Evolutionary conservation across 2,797 vertebrate genomes (phyloP), one percentile per base, ranked within the genome.

Genomic region (Pteropus rufus): DNA sequence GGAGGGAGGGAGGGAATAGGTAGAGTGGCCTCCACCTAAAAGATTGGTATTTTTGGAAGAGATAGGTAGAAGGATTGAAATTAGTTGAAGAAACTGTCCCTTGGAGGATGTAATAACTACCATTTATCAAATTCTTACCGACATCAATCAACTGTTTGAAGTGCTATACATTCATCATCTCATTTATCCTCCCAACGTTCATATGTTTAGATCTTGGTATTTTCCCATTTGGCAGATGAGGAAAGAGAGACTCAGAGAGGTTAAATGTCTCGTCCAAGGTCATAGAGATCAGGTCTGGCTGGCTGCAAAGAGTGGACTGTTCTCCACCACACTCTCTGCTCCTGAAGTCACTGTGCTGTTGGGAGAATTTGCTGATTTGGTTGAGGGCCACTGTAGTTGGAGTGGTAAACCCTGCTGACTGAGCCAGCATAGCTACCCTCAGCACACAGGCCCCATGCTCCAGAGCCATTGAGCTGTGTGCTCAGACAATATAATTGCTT

Each of bases 201-300:
- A 83, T 64, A 72, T 84, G n/a, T 41, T 29, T 72, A 92, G 41
- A 24, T 26, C 54, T 41, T 80, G 23, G 62, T 94, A 87, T 85
- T 94, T 96, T 77, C 62, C 87, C 76, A 91, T 93, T 89, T 96
- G 83, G 73, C 80, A 90, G 87, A 90, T 80, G 80, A 90, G 18
- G 26, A 72, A 92, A 87, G 80, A 58, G 73, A 88, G 21, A 91
- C 39, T 93, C 23, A 62, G 34, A 89, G 60, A 73, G 41, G 93
- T 77, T 52, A 64, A 82, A 60, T 80, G 41, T 65, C 77, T 93
- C 2, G 4, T 24, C 54, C 52, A 54, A 96, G 52, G 64, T 95
- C 89, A 73, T 77, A 52, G 26, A 95, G 24, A 29, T 44, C 44
- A 80, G 11, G 12, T 94, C 54, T 91, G 23, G 11, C 52, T 91